Conservation (phyloP, 2,113 vertebrate species). For the Tapirus terrestris region DNA sequence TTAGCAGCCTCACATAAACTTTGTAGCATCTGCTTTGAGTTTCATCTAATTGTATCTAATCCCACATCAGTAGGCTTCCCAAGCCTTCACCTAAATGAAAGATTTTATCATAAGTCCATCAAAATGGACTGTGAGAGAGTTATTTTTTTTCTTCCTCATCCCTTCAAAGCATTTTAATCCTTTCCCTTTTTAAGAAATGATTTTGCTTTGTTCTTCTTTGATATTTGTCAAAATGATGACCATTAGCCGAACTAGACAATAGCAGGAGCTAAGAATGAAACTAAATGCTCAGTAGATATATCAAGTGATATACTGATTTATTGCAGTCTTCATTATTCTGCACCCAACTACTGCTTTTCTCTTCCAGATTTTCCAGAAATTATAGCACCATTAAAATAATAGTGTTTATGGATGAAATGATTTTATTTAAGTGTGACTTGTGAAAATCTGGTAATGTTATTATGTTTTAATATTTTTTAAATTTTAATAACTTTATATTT, state of each 20-base stretch:
- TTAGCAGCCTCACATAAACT: neutral
- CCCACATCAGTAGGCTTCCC: neutral
- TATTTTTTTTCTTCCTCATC: neutral
- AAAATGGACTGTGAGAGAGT: neutral
- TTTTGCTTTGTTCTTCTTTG: neutral
- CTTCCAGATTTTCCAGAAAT: neutral
- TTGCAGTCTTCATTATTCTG: neutral
- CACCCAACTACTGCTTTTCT: neutral
- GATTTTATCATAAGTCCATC: neutral
- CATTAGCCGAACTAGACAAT: neutral
- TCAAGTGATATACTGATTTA: neutral
- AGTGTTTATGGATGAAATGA: neutral
- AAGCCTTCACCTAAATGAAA: neutral
- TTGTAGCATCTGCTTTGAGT: neutral
- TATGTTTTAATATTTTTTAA: constrained; percentile 22
- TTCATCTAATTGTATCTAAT: constrained; percentile 20
- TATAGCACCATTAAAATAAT: neutral
- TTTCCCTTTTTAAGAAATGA: neutral
- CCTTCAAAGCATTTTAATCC: neutral
- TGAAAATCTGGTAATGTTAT: constrained; percentile 31
- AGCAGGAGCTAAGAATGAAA: neutral
- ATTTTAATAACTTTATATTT: constrained; percentile 51
- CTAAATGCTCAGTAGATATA: neutral
- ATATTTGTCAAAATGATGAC: neutral
- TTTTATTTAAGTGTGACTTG: neutral